A percentile compares a stretch with the other conserved stretches of the same genome.
Conservation (phyloP, 2,113 vertebrate species). For the Oreotragus oreotragus region DNA sequence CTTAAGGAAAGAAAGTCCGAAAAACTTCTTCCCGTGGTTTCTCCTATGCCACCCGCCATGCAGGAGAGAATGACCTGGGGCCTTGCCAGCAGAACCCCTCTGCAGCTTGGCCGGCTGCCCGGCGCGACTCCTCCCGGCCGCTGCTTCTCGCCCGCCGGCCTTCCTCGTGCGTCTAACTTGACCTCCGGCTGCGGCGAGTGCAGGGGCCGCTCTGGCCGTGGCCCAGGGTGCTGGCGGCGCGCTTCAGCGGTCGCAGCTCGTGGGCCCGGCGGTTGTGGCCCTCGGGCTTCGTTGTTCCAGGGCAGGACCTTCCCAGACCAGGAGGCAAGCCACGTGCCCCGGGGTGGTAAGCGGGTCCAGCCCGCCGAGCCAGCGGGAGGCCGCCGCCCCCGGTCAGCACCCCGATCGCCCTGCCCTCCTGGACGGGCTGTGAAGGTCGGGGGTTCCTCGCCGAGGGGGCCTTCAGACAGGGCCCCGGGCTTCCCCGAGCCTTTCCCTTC, state of each 20-base stretch:
- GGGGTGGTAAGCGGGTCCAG: accelerated
- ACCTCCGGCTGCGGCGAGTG: background rate
- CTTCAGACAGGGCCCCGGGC: background rate
- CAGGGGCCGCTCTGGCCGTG: background rate
- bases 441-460: background rate
- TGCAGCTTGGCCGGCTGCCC: background rate
- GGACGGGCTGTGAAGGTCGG: background rate
- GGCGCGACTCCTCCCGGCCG: too few species aligned
- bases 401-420: background rate
- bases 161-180: accelerated
- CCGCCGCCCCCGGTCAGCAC: background rate
- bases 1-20: background rate
- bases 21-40: background rate
- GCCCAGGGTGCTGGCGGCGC: accelerated
- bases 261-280: background rate
- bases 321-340: background rate
- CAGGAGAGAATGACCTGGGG: too few species aligned
- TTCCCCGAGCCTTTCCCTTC: background rate
- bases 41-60: background rate
- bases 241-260: background rate
- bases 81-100: background rate
- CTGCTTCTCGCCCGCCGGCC: background rate
- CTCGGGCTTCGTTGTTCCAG: background rate
- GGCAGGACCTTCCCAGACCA: background rate
- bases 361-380: background rate